These are phyloP conservation scores for Dermatophagoides farinae DNA, from an alignment of 1,140 invertebrate species.

Conservation along the genomic window DNA sequence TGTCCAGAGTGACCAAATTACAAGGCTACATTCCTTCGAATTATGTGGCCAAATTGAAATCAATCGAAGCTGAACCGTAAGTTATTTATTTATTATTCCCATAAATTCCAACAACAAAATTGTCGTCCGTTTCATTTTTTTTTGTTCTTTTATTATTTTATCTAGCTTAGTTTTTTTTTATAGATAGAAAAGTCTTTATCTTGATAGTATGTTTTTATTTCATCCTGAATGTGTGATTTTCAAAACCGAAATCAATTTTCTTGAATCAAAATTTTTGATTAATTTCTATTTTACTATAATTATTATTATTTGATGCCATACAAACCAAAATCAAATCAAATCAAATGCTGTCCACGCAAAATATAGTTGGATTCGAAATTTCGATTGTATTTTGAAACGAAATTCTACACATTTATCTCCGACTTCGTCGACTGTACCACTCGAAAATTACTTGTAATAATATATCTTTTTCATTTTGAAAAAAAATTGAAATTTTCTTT, in stretches of 20 bases:
- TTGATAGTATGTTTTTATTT: no score
- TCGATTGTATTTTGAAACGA: slow-evolving; percentile 8
- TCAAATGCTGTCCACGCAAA: not conserved
- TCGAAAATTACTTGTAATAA: slow-evolving; percentile 11
- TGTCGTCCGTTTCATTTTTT: not conserved
- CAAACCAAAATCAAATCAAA: not conserved
- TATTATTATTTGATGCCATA: not conserved
- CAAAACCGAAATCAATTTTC: no score
- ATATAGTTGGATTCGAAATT: slow-evolving; percentile 10
- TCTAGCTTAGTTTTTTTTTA: not conserved
- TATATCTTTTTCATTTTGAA: no score
- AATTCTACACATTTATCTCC: slow-evolving; percentile 7
- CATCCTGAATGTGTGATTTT: no score
- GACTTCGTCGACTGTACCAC: slow-evolving; percentile 9
- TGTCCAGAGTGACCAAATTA: slow-evolving; percentile 76
- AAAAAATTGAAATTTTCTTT: no score
- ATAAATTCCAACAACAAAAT: not conserved
- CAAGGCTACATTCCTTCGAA: slow-evolving; percentile 99
- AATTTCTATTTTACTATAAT: not conserved
- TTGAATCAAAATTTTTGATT: no score
- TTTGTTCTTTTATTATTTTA: not conserved
- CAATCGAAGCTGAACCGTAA: slow-evolving; percentile 99
- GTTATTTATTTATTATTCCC: slow-evolving; percentile 24
- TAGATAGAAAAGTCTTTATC: no score
- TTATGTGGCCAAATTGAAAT: slow-evolving; percentile 96